phyloP scores from a whole-genome alignment of 2,888 invertebrate genomes.

The Beris chalybata region DNA sequence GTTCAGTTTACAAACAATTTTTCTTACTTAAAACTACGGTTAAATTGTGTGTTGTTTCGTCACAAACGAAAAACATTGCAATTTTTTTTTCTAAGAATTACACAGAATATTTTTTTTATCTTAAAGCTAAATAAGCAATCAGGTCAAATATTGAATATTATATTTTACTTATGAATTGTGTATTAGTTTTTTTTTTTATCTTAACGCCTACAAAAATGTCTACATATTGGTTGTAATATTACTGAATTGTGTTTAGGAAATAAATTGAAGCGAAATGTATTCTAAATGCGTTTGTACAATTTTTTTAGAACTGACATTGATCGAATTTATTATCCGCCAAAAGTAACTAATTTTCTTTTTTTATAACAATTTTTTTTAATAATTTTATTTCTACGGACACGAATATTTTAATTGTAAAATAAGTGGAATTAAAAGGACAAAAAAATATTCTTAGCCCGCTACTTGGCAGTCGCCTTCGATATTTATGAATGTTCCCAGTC shows the following conservation, averaged over 20 bases:
- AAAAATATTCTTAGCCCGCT: constrained; percentile 9
- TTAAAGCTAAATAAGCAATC: constrained; percentile 16
- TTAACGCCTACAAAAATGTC: background rate
- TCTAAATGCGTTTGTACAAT: background rate
- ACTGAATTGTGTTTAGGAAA: constrained; percentile 9
- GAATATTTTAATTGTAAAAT: background rate
- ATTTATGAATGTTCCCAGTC: constrained; percentile 28
- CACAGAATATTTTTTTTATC: background rate
- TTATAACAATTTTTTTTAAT: background rate
- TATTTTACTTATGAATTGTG: background rate
- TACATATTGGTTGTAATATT: constrained; percentile 5
- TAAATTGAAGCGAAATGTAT: constrained; percentile 4
- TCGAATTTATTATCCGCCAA: too few species aligned
- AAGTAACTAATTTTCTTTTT: background rate
- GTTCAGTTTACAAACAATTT: constrained; percentile 8
- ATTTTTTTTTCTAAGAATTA: too few species aligned
- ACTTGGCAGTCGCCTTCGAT: constrained; percentile 31
- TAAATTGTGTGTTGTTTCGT: background rate
- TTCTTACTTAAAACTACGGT: background rate
- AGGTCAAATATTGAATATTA: constrained; percentile 8
- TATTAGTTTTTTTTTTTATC: too few species aligned
- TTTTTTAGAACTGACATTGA: too few species aligned
- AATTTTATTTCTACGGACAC: background rate
- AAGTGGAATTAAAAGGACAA: background rate
- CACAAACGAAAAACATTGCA: background rate